Conservation (phyloP, 1,140 invertebrate genomes). For the Apis dorsata region DNA sequence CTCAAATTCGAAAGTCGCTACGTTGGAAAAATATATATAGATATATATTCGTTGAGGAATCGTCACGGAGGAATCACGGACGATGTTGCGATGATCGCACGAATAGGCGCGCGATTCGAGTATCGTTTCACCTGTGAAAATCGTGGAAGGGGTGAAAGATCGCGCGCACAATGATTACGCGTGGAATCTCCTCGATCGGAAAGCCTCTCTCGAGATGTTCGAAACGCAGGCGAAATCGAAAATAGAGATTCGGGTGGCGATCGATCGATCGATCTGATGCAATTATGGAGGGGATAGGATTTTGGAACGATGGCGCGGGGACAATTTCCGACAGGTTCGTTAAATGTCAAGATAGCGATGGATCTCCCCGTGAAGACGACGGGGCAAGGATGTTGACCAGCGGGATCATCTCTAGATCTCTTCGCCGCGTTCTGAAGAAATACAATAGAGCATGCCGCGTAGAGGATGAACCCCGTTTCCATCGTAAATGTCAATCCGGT, state of each 20-base stretch:
- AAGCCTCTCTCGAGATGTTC: not conserved
- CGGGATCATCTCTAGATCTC: not conserved
- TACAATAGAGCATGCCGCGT: too few relatives aligned
- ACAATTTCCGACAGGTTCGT: not conserved
- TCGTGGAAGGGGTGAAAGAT: not conserved
- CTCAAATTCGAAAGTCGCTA: too few relatives aligned
- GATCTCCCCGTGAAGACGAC: not conserved
- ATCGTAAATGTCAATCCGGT: slow-evolving; percentile 57
- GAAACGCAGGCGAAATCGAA: not conserved
- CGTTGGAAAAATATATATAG: too few relatives aligned
- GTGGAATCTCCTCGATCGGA: slow-evolving; percentile 16
- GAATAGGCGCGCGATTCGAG: not conserved
- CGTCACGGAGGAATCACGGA: too few relatives aligned
- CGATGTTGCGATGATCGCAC: too few relatives aligned
- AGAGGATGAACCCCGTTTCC: not conserved
- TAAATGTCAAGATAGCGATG: slow-evolving; percentile 28
- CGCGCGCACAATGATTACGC: not conserved
- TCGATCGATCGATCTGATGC: not conserved
- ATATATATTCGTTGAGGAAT: too few relatives aligned
- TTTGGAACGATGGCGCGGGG: not conserved
- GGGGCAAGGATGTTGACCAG: slow-evolving; percentile 32
- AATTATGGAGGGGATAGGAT: not conserved
- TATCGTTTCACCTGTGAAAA: too few relatives aligned
- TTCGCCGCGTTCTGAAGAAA: not conserved
- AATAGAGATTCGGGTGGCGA: not conserved